Conservation (phyloP, 2,888 invertebrate species). For the Diplazon laetatorius region DNA sequence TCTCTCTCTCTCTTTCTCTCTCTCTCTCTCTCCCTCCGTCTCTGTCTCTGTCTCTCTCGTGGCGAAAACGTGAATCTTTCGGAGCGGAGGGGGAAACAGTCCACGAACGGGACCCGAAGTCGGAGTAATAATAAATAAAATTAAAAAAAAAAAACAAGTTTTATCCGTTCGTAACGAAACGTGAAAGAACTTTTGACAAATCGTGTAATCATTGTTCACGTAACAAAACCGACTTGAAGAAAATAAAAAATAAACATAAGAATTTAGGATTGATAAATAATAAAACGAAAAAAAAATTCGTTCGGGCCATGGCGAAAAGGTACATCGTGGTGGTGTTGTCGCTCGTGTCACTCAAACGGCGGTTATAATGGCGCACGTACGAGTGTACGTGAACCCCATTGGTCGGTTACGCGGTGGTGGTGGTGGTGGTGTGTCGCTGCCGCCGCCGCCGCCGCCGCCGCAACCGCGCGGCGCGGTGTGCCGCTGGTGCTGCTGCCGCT, state of each 20-base stretch:
- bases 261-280: neutral
- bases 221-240: neutral
- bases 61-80: no score
- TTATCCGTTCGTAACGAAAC: no score
- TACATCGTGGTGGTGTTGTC: conserved; percentile 25
- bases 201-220: no score
- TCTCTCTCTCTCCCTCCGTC: no score
- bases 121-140: no score
- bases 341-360: conserved; percentile 15
- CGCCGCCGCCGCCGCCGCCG: conserved; percentile 34
- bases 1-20: no score
- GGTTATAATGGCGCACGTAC: conserved; percentile 48
- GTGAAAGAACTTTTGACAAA: no score
- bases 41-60: no score
- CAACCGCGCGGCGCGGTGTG: conserved; percentile 40
- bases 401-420: no score
- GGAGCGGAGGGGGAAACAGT: no score
- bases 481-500: conserved; percentile 60
- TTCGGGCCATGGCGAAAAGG: conserved; percentile 14
- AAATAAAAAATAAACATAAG: neutral
- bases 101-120: no score
- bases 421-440: conserved; percentile 37
- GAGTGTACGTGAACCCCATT: conserved; percentile 16
- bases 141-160: no score
- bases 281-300: neutral